Base-by-base conservation (phyloP, 2,888 invertebrate genomes). In the Reticulitermes lucifugus region DNA sequence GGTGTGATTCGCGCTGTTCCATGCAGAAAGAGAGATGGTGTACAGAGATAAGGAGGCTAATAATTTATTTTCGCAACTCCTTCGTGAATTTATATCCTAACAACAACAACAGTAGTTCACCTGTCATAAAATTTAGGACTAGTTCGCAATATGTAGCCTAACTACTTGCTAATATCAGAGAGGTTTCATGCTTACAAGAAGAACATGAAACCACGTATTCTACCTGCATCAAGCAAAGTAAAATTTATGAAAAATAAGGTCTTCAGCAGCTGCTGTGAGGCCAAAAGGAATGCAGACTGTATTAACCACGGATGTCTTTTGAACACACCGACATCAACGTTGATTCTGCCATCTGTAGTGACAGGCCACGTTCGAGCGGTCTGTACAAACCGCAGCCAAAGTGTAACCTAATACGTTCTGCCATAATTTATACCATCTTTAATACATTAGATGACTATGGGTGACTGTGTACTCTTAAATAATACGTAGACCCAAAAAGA, bases 271-370 rank as follows among this genome's bases (percentile, higher is more conserved):
- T 73, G 73, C 22, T 41, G 73, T 22, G 6, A 4, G 65, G 25
- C 6, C 6, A 73, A 21, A 73, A 21, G 73, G 41, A 35, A 73
- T 21, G 73, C 7, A 35, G 41, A 41, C n/a, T 18, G 35, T 71
- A 21, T 9, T 46, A 60, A 22, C 1, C 25, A 73, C 79, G 77
- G 75, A 22, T 21, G 22, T 1, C 41, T 71, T 79, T 84, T 84
- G 82, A 77, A 29, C n/a, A 22, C 18, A 83, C 85, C 85, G 85
- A 65, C 85, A 83, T 85, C 85, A 85, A 79, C 25, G 43, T 6
- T 5, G 73, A 46, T 29, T 51, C 65, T 29, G 51, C 29, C 73
- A 85, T 85, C 65, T 79, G 83, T 70, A 46, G 79, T 85, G 85
- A 85, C 85, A 83, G 85, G n/a, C 12, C 75, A 55, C 82, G 59